phyloP scores from a whole-genome alignment of 2,113 vertebrate species.

The Rhea pennata region DNA sequence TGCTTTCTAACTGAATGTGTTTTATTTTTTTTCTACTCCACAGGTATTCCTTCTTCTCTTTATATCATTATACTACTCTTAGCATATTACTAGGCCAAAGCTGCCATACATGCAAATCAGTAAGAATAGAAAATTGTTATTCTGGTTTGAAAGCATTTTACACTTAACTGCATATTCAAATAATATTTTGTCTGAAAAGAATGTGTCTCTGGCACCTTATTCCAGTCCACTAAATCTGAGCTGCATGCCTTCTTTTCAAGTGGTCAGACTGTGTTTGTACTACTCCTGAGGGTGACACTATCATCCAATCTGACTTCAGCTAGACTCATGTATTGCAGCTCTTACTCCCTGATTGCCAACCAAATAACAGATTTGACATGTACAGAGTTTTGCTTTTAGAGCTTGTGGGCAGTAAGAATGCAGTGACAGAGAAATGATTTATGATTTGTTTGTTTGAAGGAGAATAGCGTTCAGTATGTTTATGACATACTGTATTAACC shows the following conservation, averaged over 20 bases:
- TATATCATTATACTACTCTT: neutral
- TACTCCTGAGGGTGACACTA: neutral
- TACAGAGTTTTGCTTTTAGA: slow-evolving; percentile 46
- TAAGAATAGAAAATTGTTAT: slow-evolving; percentile 23
- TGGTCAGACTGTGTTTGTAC: neutral
- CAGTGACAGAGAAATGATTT: slow-evolving; percentile 43
- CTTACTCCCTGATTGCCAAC: neutral
- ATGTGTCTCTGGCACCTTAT: slow-evolving; percentile 17
- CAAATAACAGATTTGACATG: slow-evolving; percentile 16
- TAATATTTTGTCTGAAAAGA: neutral
- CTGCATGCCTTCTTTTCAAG: neutral
- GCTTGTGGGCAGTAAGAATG: slow-evolving; percentile 17
- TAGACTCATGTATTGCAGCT: neutral
- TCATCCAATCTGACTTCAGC: neutral
- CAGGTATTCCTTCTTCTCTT: neutral
- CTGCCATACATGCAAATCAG: neutral
- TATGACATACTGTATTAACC: slow-evolving; percentile 39
- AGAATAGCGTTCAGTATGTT: slow-evolving; percentile 23
- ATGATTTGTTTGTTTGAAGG: slow-evolving; percentile 53
- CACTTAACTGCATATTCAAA: slow-evolving; percentile 10
- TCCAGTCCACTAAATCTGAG: slow-evolving; percentile 26
- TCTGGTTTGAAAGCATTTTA: slow-evolving; percentile 35
- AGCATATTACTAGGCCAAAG: neutral
- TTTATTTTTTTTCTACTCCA: neutral
- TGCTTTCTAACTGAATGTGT: neutral